Base-by-base conservation (phyloP, 1,140 invertebrate species). In the Euwallacea fornicatus region DNA sequence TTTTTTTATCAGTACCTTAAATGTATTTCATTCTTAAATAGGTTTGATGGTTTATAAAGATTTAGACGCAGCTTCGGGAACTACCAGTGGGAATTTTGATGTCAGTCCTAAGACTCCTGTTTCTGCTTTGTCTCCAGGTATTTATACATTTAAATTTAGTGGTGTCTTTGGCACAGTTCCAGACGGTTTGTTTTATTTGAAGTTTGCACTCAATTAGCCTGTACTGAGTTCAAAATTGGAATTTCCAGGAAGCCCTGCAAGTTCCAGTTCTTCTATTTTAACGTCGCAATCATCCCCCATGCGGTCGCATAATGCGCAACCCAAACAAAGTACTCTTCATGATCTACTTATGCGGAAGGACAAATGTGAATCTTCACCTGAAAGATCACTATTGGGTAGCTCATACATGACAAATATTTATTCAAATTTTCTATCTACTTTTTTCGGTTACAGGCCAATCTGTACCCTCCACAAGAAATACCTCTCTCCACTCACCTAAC, bases 321-420 rank as follows among this genome's bases (percentile, higher is more conserved):
- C 85, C 62, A 82, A 82, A 74, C 83, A 82, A 60, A 83, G 80
- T 78, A 83, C 83, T 0, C 74, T 88, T 55, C 89, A 91, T 69
- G 89, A 91, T 72, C 74, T 91, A n/a, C 78, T 93, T 7, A 83
- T 90, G 79, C 88, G 86, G 78, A 85, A 83, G 76, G 82, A 81
- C 54, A 83, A 84, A 46, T 83, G 82, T 72, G 80, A 82, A 21
- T 83, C 85, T 13, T 83, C 85, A 15, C 84, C 87, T 76, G 85
- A 87, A 77, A 82, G 83, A 73, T 76, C 83, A 15, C 74, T 71
- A n/a, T 66, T 88, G 47, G 88, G 87, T 10, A 86, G 13, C 13
- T 50, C 3, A 11, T 50, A 6, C 46, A 11, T 50, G 9, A 33
- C 21, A 33, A 33, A 33, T 33, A 33, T 50, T 50, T 50, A 50